These are phyloP conservation scores for Rhaphigaster nebulosa DNA, from an alignment of 2,888 invertebrate species.

Conservation along the genomic window DNA sequence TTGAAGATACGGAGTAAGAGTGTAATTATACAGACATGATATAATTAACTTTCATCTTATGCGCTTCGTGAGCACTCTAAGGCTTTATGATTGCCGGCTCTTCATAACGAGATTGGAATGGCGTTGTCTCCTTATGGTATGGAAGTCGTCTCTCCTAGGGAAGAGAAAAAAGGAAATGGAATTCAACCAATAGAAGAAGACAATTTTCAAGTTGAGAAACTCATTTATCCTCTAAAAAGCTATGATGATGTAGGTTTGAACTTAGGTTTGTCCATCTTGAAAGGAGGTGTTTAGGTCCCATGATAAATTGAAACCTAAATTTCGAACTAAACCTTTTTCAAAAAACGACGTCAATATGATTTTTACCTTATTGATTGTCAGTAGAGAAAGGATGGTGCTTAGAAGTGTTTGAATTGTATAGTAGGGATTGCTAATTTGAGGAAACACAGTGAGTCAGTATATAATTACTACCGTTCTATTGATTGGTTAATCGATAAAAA, in stretches of 20 bases:
- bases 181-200: neutral
- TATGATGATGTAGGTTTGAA: no score
- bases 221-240: no score
- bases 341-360: neutral
- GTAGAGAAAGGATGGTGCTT: neutral
- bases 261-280: no score
- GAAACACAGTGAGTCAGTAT: neutral
- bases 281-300: no score
- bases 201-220: neutral
- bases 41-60: slow-evolving; percentile 19
- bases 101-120: neutral
- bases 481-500: neutral
- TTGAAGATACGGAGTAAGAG: neutral
- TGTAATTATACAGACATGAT: neutral
- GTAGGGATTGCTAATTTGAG: neutral
- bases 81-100: neutral
- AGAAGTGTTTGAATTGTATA: neutral
- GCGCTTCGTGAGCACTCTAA: neutral
- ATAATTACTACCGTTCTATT: neutral
- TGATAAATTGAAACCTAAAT: no score
- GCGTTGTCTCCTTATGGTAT: neutral
- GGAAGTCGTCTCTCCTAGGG: neutral
- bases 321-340: no score
- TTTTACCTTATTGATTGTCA: neutral
- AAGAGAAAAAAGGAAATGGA: neutral